Percentiles rank a stretch among this genome's conserved stretches.
phyloP scores from a whole-genome alignment of 2,888 invertebrate genomes.

The Caenorhabditis wallacei region DNA sequence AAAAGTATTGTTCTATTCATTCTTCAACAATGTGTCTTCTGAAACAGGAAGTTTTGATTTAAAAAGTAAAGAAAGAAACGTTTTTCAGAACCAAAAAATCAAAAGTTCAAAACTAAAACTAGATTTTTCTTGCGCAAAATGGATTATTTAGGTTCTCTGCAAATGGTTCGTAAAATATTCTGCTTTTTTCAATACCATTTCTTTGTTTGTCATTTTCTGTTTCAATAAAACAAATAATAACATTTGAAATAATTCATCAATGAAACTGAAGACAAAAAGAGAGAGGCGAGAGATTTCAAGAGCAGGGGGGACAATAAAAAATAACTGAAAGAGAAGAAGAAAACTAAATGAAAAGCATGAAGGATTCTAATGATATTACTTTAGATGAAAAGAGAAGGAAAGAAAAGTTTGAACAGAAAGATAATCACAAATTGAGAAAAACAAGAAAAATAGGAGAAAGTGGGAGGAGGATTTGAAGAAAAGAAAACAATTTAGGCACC shows the following conservation, averaged over 20 bases:
- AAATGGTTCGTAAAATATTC: too few species aligned
- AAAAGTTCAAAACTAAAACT: not conserved
- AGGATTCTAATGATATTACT: conserved; percentile 41
- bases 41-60: not conserved
- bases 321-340: conserved; percentile 46
- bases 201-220: too few species aligned
- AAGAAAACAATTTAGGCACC: conserved; percentile 58
- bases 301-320: conserved; percentile 22
- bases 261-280: conserved; percentile 57
- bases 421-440: conserved; percentile 49
- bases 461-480: conserved; percentile 1
- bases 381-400: conserved; percentile 1
- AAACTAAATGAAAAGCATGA: conserved; percentile 20
- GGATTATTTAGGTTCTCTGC: too few species aligned
- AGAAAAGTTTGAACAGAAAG: conserved; percentile 17
- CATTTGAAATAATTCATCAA: conserved; percentile 53
- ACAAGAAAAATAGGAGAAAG: conserved; percentile 48
- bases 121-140: not conserved
- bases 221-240: not conserved
- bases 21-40: too few species aligned
- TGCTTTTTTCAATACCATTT: too few species aligned
- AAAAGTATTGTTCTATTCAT: not conserved
- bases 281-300: conserved; percentile 42
- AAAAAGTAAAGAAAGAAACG: not conserved
- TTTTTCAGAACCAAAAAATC: not conserved